phyloP scores from a whole-genome alignment of 2,888 invertebrate genomes.

The Idaea biselata region DNA sequence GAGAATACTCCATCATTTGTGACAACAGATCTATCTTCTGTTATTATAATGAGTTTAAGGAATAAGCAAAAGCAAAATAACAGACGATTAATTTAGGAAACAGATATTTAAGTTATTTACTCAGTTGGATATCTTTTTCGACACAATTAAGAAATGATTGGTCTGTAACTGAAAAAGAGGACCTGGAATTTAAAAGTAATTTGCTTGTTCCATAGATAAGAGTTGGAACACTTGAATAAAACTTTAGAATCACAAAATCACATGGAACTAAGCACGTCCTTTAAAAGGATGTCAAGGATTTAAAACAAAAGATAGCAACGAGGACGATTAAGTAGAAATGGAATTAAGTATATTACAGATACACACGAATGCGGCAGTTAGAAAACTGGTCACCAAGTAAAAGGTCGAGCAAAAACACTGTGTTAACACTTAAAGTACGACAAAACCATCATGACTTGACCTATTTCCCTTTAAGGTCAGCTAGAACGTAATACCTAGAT shows the following conservation, averaged over 20 bases:
- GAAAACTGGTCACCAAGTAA: background rate
- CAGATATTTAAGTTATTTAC: background rate
- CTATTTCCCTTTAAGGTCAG: slow-evolving; percentile 2
- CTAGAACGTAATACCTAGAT: slow-evolving; percentile 8
- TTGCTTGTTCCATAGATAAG: too few species aligned
- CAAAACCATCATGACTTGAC: slow-evolving; percentile 8
- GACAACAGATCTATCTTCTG: background rate
- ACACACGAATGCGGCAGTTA: background rate
- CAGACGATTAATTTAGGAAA: background rate
- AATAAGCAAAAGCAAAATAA: background rate
- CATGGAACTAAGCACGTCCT: background rate
- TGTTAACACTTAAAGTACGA: background rate
- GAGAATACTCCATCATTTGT: background rate
- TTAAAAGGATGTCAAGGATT: background rate
- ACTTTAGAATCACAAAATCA: background rate
- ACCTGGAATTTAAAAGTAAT: background rate
- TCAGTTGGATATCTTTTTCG: background rate
- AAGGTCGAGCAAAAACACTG: background rate
- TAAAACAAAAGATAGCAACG: background rate
- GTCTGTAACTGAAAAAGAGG: background rate
- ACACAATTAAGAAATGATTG: background rate
- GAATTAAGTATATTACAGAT: background rate
- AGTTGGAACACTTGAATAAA: too few species aligned
- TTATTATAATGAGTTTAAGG: background rate
- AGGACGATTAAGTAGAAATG: background rate